A percentile compares a stretch with the other conserved stretches of the same genome.
phyloP scores from a whole-genome alignment of 35 echinoderm and acorn worm species.

The Stichopus chloronotus region DNA sequence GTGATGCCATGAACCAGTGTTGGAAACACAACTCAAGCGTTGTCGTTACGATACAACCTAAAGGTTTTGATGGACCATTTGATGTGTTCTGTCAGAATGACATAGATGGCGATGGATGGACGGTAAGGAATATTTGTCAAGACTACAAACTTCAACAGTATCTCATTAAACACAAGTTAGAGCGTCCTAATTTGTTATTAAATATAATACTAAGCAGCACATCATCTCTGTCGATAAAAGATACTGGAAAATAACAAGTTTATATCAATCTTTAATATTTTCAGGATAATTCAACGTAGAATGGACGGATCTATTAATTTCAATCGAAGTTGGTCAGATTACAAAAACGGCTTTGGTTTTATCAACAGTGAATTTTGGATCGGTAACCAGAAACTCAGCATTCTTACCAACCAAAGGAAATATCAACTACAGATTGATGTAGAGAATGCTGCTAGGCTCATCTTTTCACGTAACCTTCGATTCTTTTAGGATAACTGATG shows the following conservation, averaged over 20 bases:
- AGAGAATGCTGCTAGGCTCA: background rate
- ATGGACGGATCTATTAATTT: constrained; percentile 1
- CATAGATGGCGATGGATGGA: background rate
- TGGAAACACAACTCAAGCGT: background rate
- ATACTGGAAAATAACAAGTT: background rate
- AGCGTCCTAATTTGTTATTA: too few species aligned
- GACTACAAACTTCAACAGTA: too few species aligned
- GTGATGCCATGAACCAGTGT: background rate
- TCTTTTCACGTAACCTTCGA: background rate
- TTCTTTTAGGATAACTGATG: background rate
- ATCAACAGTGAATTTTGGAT: constrained; percentile 62
- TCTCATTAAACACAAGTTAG: too few species aligned
- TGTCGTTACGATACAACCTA: background rate
- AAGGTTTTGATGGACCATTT: background rate
- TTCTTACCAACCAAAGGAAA: background rate
- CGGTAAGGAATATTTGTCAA: background rate
- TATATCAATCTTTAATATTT: background rate
- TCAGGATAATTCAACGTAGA: constrained; percentile 48
- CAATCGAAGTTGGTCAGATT: constrained; percentile 6
- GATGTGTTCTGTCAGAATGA: background rate
- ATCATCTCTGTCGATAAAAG: too few species aligned
- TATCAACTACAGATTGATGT: background rate
- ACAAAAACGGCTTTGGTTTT: constrained; percentile 56
- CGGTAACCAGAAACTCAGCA: constrained; percentile 28
- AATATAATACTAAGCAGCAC: too few species aligned